phyloP scores from a whole-genome alignment of 2,797 vertebrate genomes.

The Liparis tanakae region DNA sequence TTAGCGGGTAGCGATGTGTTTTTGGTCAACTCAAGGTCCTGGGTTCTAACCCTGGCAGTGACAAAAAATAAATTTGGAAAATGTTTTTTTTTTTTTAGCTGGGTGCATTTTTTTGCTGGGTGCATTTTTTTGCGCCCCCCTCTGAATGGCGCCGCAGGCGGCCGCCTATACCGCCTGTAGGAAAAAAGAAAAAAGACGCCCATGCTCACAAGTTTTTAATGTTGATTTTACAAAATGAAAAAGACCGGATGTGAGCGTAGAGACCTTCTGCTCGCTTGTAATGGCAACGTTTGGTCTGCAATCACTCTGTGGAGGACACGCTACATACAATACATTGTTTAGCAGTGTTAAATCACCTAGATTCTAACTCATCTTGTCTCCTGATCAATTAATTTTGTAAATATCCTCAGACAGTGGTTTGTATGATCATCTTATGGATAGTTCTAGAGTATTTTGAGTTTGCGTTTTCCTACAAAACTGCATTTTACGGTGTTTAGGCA shows the following conservation, averaged over 20 bases:
- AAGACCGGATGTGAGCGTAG: neutral
- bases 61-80: too few species aligned
- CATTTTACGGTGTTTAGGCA: neutral
- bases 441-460: neutral
- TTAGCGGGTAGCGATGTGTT: too few species aligned
- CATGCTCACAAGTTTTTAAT: conserved; percentile 1
- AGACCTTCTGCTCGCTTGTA: neutral
- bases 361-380: neutral
- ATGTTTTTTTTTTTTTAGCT: too few species aligned
- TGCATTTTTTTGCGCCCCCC: too few species aligned
- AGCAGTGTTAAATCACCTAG: neutral
- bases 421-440: neutral
- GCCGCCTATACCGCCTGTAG: too few species aligned
- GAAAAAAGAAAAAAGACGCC: too few species aligned
- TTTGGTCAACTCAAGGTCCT: too few species aligned
- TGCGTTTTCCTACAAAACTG: neutral
- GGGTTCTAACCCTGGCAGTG: too few species aligned
- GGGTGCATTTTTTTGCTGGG: too few species aligned
- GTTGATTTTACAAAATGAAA: neutral
- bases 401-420: neutral
- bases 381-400: neutral
- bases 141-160: too few species aligned
- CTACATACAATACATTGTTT: neutral
- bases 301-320: neutral
- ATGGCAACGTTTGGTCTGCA: neutral